phyloP scores from a whole-genome alignment of 2,113 vertebrate genomes.

The Rousettus leschenaultii region DNA sequence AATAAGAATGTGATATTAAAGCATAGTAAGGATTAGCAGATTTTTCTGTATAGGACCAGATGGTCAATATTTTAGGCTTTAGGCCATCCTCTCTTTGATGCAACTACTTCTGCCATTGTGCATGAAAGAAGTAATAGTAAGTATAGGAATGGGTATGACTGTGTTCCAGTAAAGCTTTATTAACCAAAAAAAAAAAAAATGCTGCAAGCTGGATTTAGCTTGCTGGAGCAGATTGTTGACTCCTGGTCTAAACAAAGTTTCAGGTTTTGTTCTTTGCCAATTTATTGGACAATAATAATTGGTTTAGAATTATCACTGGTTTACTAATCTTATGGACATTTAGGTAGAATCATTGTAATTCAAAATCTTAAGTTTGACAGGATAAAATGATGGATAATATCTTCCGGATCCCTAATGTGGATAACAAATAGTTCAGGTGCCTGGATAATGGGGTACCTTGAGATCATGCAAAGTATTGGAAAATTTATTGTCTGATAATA shows the following conservation, averaged over 20 bases:
- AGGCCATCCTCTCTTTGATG: neutral
- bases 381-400: neutral
- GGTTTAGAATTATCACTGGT: neutral
- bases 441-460: neutral
- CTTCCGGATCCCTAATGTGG: neutral
- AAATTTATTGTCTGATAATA: neutral
- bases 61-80: neutral
- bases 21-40: neutral
- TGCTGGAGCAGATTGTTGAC: neutral
- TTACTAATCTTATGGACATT: neutral
- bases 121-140: neutral
- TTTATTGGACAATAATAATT: neutral
- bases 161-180: neutral
- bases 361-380: neutral
- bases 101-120: neutral
- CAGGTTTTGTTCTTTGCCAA: neutral
- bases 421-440: neutral
- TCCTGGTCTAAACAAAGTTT: neutral
- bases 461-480: neutral
- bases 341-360: neutral
- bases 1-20: neutral
- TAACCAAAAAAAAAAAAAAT: neutral
- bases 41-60: neutral
- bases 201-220: neutral
- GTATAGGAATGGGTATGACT: neutral